phyloP scores from a whole-genome alignment of 2,113 vertebrate species.

The Malaclemys terrapin region DNA sequence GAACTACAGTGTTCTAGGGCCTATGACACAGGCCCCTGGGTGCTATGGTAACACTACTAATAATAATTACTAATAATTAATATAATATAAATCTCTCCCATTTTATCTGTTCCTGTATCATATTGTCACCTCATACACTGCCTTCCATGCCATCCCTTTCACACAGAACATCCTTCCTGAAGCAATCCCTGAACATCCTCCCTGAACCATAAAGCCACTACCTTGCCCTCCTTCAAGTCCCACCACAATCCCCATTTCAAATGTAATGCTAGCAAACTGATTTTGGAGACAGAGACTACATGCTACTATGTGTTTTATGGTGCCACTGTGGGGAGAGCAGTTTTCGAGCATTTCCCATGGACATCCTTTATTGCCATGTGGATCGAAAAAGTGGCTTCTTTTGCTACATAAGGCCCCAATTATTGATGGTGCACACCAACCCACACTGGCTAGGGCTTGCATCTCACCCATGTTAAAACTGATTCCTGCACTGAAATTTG shows the following conservation, averaged over 20 bases:
- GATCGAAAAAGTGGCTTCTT: not conserved
- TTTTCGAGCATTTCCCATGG: not conserved
- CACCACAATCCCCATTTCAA: not conserved
- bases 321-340: not conserved
- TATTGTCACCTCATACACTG: not conserved
- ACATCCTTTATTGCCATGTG: not conserved
- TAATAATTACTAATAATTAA: too few relatives aligned
- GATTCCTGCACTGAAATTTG: not conserved
- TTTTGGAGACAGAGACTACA: not conserved
- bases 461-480: not conserved
- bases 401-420: not conserved
- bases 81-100: too few relatives aligned
- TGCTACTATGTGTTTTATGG: not conserved
- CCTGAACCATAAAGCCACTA: not conserved
- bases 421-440: not conserved
- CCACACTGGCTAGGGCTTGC: rapidly evolving
- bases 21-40: not conserved
- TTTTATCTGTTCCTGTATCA: too few relatives aligned
- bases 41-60: not conserved
- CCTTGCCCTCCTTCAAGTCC: not conserved
- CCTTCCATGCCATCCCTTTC: not conserved
- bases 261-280: not conserved
- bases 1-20: not conserved
- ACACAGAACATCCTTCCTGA: not conserved
- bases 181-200: not conserved